Percentiles rank a stretch among this genome's conserved stretches.
These are phyloP conservation scores for Caenorhabditis brenneri DNA, from an alignment of 1,140 invertebrate species.

Conservation along the genomic window DNA sequence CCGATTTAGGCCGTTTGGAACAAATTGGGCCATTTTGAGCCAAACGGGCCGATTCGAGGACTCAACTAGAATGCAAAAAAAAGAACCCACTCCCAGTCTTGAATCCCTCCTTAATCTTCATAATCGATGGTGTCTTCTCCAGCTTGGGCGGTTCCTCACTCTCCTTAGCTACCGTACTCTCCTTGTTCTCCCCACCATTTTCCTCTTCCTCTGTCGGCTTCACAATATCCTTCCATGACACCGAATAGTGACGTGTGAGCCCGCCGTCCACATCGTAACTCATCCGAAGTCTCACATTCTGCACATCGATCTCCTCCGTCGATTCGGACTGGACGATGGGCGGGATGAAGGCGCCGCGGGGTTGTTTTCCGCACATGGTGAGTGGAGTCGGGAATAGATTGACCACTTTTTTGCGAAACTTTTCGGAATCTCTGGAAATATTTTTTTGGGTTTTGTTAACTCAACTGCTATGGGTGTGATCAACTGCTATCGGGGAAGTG, in stretches of 20 bases:
- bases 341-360: background rate
- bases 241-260: background rate
- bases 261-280: background rate
- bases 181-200: background rate
- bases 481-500: too few relatives aligned
- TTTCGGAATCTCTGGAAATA: background rate
- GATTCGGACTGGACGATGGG: background rate
- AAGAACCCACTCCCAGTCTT: slow-evolving; percentile 6
- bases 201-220: background rate
- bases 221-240: background rate
- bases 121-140: background rate
- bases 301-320: background rate
- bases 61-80: too few relatives aligned
- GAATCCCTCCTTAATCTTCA: background rate
- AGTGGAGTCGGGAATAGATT: too few relatives aligned
- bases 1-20: too few relatives aligned
- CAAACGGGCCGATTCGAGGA: too few relatives aligned
- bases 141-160: too few relatives aligned
- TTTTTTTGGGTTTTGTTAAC: too few relatives aligned
- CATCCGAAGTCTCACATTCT: background rate
- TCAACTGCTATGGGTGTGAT: too few relatives aligned
- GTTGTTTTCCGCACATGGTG: background rate
- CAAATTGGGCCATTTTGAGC: too few relatives aligned
- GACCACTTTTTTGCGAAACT: background rate
- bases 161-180: too few relatives aligned